These are phyloP conservation scores for Patella pellucida DNA, from an alignment of 2,888 invertebrate genomes.

Conservation along the genomic window DNA sequence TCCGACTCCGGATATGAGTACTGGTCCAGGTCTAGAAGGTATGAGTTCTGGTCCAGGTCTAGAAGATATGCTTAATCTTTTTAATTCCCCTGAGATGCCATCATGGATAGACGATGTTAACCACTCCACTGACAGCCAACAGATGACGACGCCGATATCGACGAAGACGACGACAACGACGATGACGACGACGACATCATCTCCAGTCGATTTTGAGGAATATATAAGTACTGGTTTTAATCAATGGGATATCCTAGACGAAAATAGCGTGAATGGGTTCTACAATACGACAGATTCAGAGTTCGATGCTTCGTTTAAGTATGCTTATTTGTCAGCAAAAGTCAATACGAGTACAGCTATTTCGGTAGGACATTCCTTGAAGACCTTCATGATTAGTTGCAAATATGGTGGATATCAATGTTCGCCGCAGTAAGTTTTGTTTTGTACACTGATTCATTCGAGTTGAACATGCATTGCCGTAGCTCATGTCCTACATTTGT, in stretches of 20 bases:
- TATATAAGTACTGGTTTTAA: conserved; percentile 32
- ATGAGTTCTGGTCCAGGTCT: too few species aligned
- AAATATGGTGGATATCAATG: conserved; percentile 50
- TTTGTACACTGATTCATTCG: neutral
- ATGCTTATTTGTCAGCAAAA: conserved; percentile 39
- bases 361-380: conserved; percentile 44
- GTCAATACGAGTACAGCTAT: conserved; percentile 30
- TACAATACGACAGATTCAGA: conserved; percentile 31
- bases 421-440: conserved; percentile 53
- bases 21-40: too few species aligned
- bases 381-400: conserved; percentile 54
- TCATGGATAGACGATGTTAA: neutral
- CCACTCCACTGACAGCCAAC: conserved; percentile 4
- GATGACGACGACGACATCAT: conserved; percentile 17
- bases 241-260: conserved; percentile 51
- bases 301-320: conserved; percentile 41
- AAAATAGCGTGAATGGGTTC: conserved; percentile 25
- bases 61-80: neutral
- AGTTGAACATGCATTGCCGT: too few species aligned
- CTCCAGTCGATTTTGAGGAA: neutral
- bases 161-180: conserved; percentile 22
- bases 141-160: conserved; percentile 19
- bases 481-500: too few species aligned
- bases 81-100: neutral
- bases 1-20: too few species aligned